Evolutionary conservation across 2,888 invertebrate genomes (phyloP).

Genomic region (Sarcophaga carnaria): DNA sequence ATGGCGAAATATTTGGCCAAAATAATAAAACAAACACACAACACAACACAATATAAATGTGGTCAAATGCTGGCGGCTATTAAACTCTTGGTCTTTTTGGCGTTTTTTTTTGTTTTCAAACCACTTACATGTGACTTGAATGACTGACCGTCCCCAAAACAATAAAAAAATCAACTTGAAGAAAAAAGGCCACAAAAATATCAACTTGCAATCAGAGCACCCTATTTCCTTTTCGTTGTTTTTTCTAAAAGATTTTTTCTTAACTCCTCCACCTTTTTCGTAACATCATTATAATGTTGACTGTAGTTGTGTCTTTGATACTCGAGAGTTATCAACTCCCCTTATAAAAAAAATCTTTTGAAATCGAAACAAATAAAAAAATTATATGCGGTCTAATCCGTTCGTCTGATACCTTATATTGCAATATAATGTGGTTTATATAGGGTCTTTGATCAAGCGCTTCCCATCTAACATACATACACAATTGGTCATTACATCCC

Average conservation of each 20-base stretch:
- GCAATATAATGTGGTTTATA: no score
- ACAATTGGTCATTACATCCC: no score
- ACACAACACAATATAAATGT: conserved; percentile 43
- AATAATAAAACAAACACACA: conserved; percentile 17
- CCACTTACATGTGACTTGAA: conserved; percentile 60
- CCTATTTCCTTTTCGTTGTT: conserved; percentile 50
- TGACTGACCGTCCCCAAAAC: conserved; percentile 66
- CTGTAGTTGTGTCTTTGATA: neutral
- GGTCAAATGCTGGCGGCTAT: conserved; percentile 64
- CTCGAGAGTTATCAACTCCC: conserved; percentile 60
- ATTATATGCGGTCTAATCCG: no score
- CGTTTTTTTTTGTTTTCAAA: conserved; percentile 12
- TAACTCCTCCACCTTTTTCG: conserved; percentile 59
- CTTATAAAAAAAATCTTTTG: conserved; percentile 34
- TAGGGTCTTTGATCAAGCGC: no score
- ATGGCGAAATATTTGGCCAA: neutral
- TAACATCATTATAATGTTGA: conserved; percentile 52
- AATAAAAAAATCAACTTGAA: conserved; percentile 36
- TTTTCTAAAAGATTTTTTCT: conserved; percentile 5
- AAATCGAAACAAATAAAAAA: no score
- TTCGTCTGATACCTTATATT: no score
- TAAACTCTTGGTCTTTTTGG: conserved; percentile 42
- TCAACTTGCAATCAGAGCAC: conserved; percentile 68
- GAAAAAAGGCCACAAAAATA: conserved; percentile 42
- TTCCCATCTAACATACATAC: no score